Percentiles rank a stretch among this genome's conserved stretches.
These are phyloP conservation scores for Carcharodon carcharias DNA, from an alignment of 2,797 vertebrate species.

Conservation along the genomic window DNA sequence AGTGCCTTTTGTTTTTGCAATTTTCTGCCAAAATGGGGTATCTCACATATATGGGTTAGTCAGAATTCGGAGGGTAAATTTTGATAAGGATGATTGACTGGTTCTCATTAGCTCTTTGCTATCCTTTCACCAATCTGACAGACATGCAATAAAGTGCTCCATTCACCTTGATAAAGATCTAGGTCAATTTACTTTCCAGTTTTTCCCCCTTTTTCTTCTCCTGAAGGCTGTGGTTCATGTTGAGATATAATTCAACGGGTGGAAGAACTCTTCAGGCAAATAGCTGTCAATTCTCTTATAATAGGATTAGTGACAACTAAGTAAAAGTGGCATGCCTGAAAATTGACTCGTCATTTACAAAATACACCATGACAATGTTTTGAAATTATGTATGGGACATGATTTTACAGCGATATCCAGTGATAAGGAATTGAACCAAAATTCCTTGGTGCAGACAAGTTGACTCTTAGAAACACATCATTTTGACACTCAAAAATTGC, in stretches of 20 bases:
- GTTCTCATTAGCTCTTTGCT: neutral
- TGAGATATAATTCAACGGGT: neutral
- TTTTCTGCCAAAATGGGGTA: neutral
- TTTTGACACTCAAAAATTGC: neutral
- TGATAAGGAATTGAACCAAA: constrained; percentile 43
- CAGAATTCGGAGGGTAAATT: neutral
- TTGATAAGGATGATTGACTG: neutral
- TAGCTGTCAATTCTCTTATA: neutral
- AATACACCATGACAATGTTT: neutral
- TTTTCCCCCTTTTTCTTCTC: neutral
- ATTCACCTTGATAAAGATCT: neutral
- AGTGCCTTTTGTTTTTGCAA: neutral
- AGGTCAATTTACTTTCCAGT: neutral
- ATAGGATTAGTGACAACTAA: neutral
- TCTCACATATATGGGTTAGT: neutral
- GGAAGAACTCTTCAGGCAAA: neutral
- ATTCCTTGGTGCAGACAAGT: neutral
- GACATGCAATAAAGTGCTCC: no score
- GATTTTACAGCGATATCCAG: constrained; percentile 31
- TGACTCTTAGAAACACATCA: neutral
- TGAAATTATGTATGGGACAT: neutral
- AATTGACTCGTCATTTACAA: neutral
- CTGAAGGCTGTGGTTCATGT: neutral
- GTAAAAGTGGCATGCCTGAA: neutral
- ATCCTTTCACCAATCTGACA: neutral